Conservation (phyloP, 1,140 invertebrate genomes). For the Theocolax elegans region DNA sequence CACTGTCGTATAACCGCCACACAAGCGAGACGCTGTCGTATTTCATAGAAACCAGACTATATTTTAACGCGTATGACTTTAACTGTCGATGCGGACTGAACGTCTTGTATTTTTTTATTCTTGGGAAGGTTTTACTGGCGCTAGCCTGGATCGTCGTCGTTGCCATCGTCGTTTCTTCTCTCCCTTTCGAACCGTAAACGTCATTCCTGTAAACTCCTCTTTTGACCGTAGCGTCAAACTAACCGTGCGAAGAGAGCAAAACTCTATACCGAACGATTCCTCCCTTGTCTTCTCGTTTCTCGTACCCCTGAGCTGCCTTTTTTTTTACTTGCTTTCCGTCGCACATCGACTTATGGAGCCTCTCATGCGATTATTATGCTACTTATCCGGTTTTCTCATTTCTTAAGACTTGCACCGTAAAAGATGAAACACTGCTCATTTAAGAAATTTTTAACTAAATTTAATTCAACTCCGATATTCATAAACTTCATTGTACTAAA, state of each 20-base stretch:
- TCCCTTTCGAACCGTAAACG: constrained; percentile 31
- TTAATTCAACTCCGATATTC: too few species aligned
- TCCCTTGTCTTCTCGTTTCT: constrained; percentile 38
- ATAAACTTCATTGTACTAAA: too few species aligned
- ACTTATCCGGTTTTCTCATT: constrained; percentile 2
- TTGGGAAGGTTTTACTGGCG: constrained; percentile 58
- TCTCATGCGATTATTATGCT: background rate
- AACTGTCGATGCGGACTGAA: constrained; percentile 57
- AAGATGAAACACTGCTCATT: too few species aligned
- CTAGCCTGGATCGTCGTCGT: constrained; percentile 46
- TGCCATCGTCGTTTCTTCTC: background rate
- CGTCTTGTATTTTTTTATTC: constrained; percentile 60
- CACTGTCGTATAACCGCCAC: too few species aligned
- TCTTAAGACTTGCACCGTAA: too few species aligned
- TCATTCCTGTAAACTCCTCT: constrained; percentile 14
- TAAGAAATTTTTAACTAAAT: too few species aligned
- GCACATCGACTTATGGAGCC: background rate
- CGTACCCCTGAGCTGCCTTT: constrained; percentile 11
- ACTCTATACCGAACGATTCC: background rate
- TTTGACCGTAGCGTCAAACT: constrained; percentile 14
- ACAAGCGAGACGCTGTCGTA: too few species aligned
- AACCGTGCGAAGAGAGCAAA: too few species aligned
- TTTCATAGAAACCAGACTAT: constrained; percentile 58
- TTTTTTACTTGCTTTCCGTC: background rate
- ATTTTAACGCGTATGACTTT: constrained; percentile 64